A percentile compares a stretch with the other conserved stretches of the same genome.
Evolutionary conservation across 2,888 invertebrate genomes (phyloP).

Genomic region (Sarcophaga subvicina): DNA sequence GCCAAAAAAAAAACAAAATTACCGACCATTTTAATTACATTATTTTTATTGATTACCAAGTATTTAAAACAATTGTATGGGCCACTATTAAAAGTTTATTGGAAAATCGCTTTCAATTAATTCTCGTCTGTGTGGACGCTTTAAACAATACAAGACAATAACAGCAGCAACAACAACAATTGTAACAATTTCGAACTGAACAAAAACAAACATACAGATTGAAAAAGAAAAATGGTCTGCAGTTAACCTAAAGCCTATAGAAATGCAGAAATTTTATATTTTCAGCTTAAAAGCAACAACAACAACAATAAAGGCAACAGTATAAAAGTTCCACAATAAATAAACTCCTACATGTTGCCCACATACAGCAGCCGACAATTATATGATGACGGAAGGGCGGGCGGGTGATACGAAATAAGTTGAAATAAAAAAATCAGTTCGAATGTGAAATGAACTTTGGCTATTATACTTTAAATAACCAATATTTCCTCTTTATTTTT

Average conservation of each 20-base stretch:
- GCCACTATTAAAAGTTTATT: conserved; percentile 37
- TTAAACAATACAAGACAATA: conserved; percentile 37
- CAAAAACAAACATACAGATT: no score
- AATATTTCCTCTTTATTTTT: conserved; percentile 19
- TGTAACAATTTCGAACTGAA: no score
- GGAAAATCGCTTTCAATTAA: conserved; percentile 50
- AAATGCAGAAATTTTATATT: conserved; percentile 31
- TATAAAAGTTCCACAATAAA: conserved; percentile 29
- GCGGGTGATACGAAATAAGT: conserved; percentile 10
- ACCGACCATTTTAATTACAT: neutral
- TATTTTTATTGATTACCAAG: conserved; percentile 31
- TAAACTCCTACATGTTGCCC: conserved; percentile 20
- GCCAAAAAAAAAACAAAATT: neutral
- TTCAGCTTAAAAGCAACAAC: conserved; percentile 20
- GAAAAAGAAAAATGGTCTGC: conserved; percentile 33
- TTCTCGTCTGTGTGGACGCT: conserved; percentile 51
- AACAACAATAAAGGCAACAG: neutral
- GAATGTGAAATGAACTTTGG: conserved; percentile 64
- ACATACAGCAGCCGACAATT: neutral
- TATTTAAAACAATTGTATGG: conserved; percentile 41
- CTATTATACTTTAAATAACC: conserved; percentile 61
- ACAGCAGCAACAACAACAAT: neutral
- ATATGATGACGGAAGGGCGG: neutral
- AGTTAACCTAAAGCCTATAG: conserved; percentile 64
- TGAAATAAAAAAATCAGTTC: conserved; percentile 53